A percentile compares a stretch with the other conserved stretches of the same genome.
phyloP scores from a whole-genome alignment of 2,888 invertebrate genomes.

The Tetranychus piercei region DNA sequence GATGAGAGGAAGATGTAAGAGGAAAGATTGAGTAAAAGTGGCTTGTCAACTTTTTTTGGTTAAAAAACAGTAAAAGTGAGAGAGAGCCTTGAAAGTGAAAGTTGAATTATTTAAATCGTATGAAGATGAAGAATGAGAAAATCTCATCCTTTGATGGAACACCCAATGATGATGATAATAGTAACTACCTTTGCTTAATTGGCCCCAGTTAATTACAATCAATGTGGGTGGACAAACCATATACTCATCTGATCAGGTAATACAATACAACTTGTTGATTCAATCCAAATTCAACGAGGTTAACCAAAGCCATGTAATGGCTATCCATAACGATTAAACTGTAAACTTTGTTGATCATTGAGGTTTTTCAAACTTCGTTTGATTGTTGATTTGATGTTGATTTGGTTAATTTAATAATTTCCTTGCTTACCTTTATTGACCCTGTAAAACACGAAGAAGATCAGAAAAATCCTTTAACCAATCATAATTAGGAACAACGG shows the following conservation, averaged over 20 bases:
- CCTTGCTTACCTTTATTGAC: too few species aligned
- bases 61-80: background rate
- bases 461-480: too few species aligned
- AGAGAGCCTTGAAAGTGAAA: background rate
- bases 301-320: too few species aligned
- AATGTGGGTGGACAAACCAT: background rate
- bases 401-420: too few species aligned
- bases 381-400: too few species aligned
- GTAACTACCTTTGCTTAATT: background rate
- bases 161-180: background rate
- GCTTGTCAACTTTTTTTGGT: background rate
- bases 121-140: background rate
- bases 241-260: background rate
- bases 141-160: background rate
- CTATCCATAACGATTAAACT: too few species aligned
- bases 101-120: background rate
- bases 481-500: too few species aligned
- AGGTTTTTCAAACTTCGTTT: too few species aligned
- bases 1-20: background rate
- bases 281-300: too few species aligned
- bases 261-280: background rate
- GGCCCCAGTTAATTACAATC: background rate
- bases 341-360: too few species aligned
- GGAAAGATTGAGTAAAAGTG: background rate
- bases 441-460: too few species aligned